Evolutionary conservation across 2,888 invertebrate species (phyloP).

Genomic region (Ligdia adustata): DNA sequence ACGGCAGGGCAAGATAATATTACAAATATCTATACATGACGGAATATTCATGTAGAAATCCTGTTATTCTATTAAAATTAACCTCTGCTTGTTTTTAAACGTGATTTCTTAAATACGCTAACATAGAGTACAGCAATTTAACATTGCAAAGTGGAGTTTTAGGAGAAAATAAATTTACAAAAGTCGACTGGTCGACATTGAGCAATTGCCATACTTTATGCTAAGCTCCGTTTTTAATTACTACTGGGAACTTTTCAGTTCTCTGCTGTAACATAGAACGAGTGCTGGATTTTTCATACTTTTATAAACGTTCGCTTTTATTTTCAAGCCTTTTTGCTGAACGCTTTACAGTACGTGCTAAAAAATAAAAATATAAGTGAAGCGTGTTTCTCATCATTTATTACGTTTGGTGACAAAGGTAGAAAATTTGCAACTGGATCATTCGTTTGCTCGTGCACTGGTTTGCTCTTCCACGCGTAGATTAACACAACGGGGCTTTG

Average conservation of each 20-base stretch:
- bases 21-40: too few relatives aligned
- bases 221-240: slow-evolving; percentile 74
- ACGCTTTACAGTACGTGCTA: not conserved
- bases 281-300: slow-evolving; percentile 51
- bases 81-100: slow-evolving; percentile 20
- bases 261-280: slow-evolving; percentile 48
- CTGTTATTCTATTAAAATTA: slow-evolving; percentile 24
- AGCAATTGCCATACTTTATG: slow-evolving; percentile 74
- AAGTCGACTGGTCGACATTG: slow-evolving; percentile 64
- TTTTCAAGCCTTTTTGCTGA: too few relatives aligned
- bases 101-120: slow-evolving; percentile 8
- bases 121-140: slow-evolving; percentile 41
- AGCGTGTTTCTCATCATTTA: too few relatives aligned
- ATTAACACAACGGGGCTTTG: too few relatives aligned
- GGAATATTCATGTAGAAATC: slow-evolving; percentile 2
- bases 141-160: slow-evolving; percentile 41
- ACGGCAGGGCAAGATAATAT: slow-evolving; percentile 6
- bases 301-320: slow-evolving; percentile 32
- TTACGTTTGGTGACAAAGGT: too few relatives aligned
- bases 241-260: slow-evolving; percentile 64
- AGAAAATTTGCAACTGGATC: too few relatives aligned
- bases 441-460: too few relatives aligned
- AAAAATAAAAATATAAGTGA: not conserved
- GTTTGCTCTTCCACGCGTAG: too few relatives aligned
- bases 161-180: slow-evolving; percentile 53